Conservation (phyloP, 1,140 invertebrate species). For the Capitella teleta region DNA sequence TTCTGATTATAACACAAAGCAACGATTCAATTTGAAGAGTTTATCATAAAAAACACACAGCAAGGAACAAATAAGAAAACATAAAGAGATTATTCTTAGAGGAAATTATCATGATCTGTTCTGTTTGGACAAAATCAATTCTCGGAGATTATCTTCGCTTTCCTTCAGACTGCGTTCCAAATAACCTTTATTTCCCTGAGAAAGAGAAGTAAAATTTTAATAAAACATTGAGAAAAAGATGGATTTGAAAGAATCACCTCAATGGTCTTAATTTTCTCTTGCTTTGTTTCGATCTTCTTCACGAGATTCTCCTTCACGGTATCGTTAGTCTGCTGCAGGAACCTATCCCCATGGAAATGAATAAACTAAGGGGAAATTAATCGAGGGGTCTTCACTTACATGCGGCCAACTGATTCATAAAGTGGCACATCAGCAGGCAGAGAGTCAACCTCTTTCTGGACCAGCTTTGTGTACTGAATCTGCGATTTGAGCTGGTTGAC, state of each 20-base stretch:
- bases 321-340: conserved; percentile 57
- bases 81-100: neutral
- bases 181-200: conserved; percentile 59
- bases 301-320: conserved; percentile 55
- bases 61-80: no score
- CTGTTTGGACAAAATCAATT: conserved; percentile 55
- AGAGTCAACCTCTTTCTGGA: conserved; percentile 51
- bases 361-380: neutral
- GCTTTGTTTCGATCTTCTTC: conserved; percentile 49
- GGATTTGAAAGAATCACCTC: conserved; percentile 42
- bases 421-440: conserved; percentile 53
- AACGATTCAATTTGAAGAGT: no score
- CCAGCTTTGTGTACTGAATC: conserved; percentile 60
- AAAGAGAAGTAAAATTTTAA: conserved; percentile 18
- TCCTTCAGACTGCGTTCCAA: conserved; percentile 68
- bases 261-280: conserved; percentile 61
- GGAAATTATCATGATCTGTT: conserved; percentile 4
- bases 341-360: conserved; percentile 38
- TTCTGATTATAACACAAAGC: no score
- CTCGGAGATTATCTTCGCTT: conserved; percentile 69
- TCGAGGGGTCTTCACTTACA: conserved; percentile 39
- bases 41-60: no score
- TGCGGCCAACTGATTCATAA: conserved; percentile 70
- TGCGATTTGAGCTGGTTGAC: conserved; percentile 58
- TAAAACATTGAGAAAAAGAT: neutral